phyloP scores from a whole-genome alignment of 2,888 invertebrate species.

The Keiferia lycopersicella region DNA sequence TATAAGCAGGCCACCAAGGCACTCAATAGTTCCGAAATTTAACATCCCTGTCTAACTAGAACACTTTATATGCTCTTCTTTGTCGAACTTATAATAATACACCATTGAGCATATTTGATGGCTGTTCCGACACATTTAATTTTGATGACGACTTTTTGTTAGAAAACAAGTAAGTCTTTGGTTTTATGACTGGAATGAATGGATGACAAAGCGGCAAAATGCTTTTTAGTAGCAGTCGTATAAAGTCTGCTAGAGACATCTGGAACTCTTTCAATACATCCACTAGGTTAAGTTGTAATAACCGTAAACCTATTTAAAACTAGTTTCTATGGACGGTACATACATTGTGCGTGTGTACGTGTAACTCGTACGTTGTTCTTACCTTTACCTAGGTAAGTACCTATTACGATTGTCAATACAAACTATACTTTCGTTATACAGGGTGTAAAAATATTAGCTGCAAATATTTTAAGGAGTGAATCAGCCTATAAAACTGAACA shows the following conservation, averaged over 20 bases:
- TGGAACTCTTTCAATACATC: not conserved
- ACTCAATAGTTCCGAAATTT: conserved; percentile 22
- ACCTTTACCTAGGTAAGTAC: too few relatives aligned
- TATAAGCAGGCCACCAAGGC: conserved; percentile 26
- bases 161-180: conserved; percentile 25
- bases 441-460: too few relatives aligned
- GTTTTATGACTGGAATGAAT: conserved; percentile 20
- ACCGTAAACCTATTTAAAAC: conserved; percentile 6
- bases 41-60: conserved; percentile 3
- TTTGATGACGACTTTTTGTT: conserved; percentile 20
- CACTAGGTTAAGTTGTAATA: conserved; percentile 1
- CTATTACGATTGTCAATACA: too few relatives aligned
- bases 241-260: not conserved
- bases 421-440: too few relatives aligned
- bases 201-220: conserved; percentile 18
- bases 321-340: not conserved
- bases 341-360: too few relatives aligned
- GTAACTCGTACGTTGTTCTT: too few relatives aligned
- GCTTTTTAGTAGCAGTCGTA: conserved; percentile 22
- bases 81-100: not conserved
- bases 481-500: too few relatives aligned
- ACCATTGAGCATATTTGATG: conserved; percentile 17
- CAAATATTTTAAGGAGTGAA: too few relatives aligned
- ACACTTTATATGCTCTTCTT: not conserved
- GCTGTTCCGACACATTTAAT: conserved; percentile 26